Conservation (phyloP, 2,797 vertebrate genomes). For the Cuculus canorus region DNA sequence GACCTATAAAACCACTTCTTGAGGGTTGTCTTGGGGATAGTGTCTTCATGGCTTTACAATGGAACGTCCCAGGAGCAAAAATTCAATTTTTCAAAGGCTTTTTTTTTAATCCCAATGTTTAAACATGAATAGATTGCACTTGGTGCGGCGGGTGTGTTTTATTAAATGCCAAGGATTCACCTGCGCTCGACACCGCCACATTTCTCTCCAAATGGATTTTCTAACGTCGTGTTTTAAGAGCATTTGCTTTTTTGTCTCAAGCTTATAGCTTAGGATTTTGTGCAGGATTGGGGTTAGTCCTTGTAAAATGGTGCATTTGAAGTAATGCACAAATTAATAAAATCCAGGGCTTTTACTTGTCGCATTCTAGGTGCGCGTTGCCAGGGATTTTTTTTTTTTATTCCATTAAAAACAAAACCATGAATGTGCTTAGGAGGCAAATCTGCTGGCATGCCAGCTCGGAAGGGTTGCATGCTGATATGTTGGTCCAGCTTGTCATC, state of each 20-base stretch:
- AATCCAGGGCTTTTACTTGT: slow-evolving; percentile 28
- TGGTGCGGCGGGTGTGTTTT: neutral
- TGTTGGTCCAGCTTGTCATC: neutral
- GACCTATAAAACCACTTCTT: neutral
- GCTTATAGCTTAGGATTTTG: slow-evolving; percentile 57
- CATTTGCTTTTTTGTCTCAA: slow-evolving; percentile 63
- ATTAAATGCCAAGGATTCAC: slow-evolving; percentile 35
- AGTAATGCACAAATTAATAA: slow-evolving; percentile 49
- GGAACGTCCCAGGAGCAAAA: neutral
- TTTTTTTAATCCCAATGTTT: neutral
- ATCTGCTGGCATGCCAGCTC: neutral
- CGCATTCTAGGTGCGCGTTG: neutral
- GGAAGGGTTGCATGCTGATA: neutral
- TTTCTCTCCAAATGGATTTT: slow-evolving; percentile 43
- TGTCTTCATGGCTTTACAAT: neutral
- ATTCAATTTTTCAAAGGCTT: neutral
- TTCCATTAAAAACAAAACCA: slow-evolving; percentile 30
- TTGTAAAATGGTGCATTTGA: slow-evolving; percentile 33
- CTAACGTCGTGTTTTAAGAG: neutral
- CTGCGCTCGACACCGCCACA: neutral
- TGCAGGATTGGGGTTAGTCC: slow-evolving; percentile 59
- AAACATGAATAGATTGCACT: slow-evolving; percentile 1
- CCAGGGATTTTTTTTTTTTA: slow-evolving; percentile 2
- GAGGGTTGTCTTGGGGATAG: neutral
- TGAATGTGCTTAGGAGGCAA: neutral